Base-by-base conservation (phyloP, 2,797 vertebrate species). In the Pseudotriccus pelzelni region DNA sequence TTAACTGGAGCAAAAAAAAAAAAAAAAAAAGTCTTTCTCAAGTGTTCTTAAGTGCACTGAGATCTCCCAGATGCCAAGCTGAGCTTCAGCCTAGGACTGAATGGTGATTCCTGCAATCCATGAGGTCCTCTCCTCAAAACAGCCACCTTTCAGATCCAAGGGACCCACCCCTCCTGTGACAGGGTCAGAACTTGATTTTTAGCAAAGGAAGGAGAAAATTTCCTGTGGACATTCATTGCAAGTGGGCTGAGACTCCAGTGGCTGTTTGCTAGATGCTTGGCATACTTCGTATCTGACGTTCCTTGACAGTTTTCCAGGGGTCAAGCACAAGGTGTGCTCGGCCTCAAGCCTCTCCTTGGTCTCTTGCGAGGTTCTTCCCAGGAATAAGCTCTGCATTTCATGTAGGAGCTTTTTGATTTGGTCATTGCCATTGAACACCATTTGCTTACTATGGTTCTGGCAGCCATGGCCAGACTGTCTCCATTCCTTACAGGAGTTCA, bases 301-400 rank as follows among this genome's bases (percentile, higher is more conserved):
- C 50, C 85, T 89, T 94, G 80, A 66, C 52, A 74, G 20, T 82
- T 92, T 91, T 90, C 79, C 76, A 84, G 70, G 41, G 80, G 67
- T 88, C 55, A 81, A 78, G 44, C 62, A 62, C 49, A 62, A 68
- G 4, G 6, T 64, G 49, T 87, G 36, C 67, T 79, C 0, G 0
- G 36, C 18, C 49, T 74, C 3, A 0, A 50, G 19, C n/a, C 18
- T 64, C 41, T 39, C 27, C 64, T 7, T 44, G 75, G 75, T 77
- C 14, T 83, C 39, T 55, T 36, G 62, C 25, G 83, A 53, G 18
- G 60, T 88, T 76, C 13, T 92, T 69, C 46, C 53, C 4, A 6
- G 49, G 66, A 76, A 78, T 68, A 79, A 89, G 6, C 47, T 76
- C 73, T 70, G 73, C 20, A 72, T 47, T 25, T 81, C 69, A 76